Evolutionary conservation across 1,140 invertebrate genomes (phyloP), one percentile per base, ranked within the genome.

Genomic region (Philopotamus ludificatus): DNA sequence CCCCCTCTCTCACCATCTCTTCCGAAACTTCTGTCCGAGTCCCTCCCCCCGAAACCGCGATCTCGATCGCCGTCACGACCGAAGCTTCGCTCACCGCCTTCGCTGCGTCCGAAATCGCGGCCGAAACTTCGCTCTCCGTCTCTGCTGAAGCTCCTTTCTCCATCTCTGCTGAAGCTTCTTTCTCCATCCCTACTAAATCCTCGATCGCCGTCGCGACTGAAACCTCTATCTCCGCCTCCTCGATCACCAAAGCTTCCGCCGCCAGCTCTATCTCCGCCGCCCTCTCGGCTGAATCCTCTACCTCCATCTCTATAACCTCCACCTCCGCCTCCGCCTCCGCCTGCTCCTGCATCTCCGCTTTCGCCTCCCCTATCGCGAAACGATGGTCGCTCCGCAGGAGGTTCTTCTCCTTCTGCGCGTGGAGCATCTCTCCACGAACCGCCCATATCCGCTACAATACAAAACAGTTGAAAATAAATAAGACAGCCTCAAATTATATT

Each of bases 21-120:
- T 55, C 70, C 72, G 63, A 59, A 75, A 39, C 58, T 59, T 59
- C 74, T 72, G 25, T 71, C 71, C 20, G 72, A 75, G 16, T 71
- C 70, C 58, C 73, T 67, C 1, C 76, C 79, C 63, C 74, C 76
- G 15, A 54, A 63, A 2, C 58, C 34, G 0, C 68, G 50, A 1
- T 76, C 79, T 63, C 74, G 72, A 51, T 76, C 77, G 15, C 77
- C 71, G 12, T 74, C 72, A 60, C 74, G 74, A 65, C 74, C 76
- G 15, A 54, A 63, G 2, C 58, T 20, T 1, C 68, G 50, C 1
- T 76, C 79, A 63, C 74, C 72, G 51, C 76, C 77, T 18, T 77
- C 71, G 12, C 74, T 71, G 59, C 74, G 74, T 64, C 74, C 77
- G 28, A 63, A 63, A 4, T 41, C 41, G 0, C 68, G 50, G 7